Base-by-base conservation (phyloP, 2,888 invertebrate genomes). In the Pachymerium ferrugineum region DNA sequence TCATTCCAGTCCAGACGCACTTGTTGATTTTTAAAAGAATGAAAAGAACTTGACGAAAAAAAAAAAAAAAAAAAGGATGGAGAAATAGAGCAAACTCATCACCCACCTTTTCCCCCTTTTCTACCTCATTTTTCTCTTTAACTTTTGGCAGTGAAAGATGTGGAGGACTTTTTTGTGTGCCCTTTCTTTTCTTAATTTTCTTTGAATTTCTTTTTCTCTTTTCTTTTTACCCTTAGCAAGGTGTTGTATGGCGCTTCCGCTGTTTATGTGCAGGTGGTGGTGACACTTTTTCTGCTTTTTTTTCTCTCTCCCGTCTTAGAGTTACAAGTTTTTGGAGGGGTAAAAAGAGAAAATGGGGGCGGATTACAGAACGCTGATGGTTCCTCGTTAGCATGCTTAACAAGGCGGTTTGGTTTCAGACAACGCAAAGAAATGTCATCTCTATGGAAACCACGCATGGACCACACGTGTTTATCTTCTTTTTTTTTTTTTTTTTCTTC, bases 1-100 rank as follows among this genome's bases (percentile, higher is more conserved):
- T 54, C 54, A 54, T 54, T 54, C 28, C 54, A 25, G 54, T 54
- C 54, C 54, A 54, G 54, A 28, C 54, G 54, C 54, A 54, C 54
- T 54, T 54, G 54, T 54, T 54, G 54, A 54, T 54, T 54, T n/a
- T 54, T 54, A 25, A 54, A 54, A 54, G 54, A 54, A 54, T 54
- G 54, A 54, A 54, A 54, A 54, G 54, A 54, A 54, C 54, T 54
- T n/a, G 54, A 54, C 25, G 25, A 54, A 12, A 28, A 54, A 54
- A 25, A 28, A 12, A 28, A 28, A 54, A 54, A 54, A 54, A n/a
- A n/a, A n/a, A n/a, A n/a, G n/a, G n/a, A n/a, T n/a, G n/a, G n/a
- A n/a, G n/a, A n/a, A 54, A 54, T 54, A 54, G 54, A 54, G 25
- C 25, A 22, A 54, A 54, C 54, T 4, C 54, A 54, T 25, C 25